phyloP scores from a whole-genome alignment of 2,888 invertebrate genomes.

The Volucella inanis region DNA sequence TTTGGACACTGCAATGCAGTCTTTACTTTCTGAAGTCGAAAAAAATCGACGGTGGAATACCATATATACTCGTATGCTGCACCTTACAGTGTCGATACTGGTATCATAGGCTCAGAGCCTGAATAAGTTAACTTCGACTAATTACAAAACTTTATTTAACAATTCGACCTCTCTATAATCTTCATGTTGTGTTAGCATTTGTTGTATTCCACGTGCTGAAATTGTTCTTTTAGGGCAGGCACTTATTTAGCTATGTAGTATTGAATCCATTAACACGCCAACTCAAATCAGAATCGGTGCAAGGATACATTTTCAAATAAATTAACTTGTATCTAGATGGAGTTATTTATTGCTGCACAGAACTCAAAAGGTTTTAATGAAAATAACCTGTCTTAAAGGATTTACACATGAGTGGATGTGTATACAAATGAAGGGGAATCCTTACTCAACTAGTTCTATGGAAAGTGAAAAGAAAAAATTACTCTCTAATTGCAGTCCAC shows the following conservation, averaged over 20 bases:
- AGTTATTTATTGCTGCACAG: slow-evolving; percentile 67
- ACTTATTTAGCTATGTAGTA: slow-evolving; percentile 39
- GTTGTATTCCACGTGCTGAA: slow-evolving; percentile 35
- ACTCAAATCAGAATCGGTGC: slow-evolving; percentile 50
- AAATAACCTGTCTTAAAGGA: neutral
- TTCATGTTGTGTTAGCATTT: slow-evolving; percentile 29
- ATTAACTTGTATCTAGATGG: slow-evolving; percentile 72
- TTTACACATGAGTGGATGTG: neutral
- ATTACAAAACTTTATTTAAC: slow-evolving; percentile 66
- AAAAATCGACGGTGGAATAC: too few relatives aligned
- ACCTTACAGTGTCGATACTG: too few relatives aligned
- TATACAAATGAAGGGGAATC: neutral
- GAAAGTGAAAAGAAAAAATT: slow-evolving; percentile 43
- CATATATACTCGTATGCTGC: too few relatives aligned
- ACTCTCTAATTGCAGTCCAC: slow-evolving; percentile 67
- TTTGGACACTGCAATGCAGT: too few relatives aligned
- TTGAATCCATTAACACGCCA: slow-evolving; percentile 73
- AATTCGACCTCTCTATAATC: slow-evolving; percentile 4
- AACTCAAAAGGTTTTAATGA: slow-evolving; percentile 45
- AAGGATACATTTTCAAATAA: slow-evolving; percentile 58
- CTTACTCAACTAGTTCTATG: neutral
- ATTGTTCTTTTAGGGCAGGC: slow-evolving; percentile 25
- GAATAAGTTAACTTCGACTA: slow-evolving; percentile 64
- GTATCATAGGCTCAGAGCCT: slow-evolving; percentile 9
- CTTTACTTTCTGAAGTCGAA: too few relatives aligned